A percentile compares a stretch with the other conserved stretches of the same genome.
Evolutionary conservation across 2,797 vertebrate genomes (phyloP).

Genomic region (Brachymystax lenok): DNA sequence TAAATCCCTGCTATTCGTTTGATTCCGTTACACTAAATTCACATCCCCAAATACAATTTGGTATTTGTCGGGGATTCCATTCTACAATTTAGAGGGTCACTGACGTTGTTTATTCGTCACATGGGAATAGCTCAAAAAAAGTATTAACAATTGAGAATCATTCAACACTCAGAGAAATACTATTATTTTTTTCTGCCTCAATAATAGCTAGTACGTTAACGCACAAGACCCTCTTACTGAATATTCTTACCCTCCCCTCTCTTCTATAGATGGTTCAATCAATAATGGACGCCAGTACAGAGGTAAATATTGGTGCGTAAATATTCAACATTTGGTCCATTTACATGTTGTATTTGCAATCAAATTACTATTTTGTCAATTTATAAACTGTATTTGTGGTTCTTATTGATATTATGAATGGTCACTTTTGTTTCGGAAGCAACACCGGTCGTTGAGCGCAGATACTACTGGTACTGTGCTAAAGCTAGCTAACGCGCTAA

Average conservation of each 20-base stretch:
- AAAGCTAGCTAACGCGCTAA: conserved; percentile 3
- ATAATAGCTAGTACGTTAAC: neutral
- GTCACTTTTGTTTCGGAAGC: neutral
- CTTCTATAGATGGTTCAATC: conserved; percentile 54
- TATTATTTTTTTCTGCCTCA: neutral
- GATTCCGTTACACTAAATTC: neutral
- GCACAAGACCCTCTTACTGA: neutral
- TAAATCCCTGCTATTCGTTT: neutral
- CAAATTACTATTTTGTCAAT: neutral
- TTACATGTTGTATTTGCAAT: neutral
- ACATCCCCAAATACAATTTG: neutral
- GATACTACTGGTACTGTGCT: neutral
- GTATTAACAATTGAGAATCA: neutral
- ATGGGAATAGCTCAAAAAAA: neutral
- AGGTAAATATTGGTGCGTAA: conserved; percentile 69
- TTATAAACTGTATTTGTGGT: neutral
- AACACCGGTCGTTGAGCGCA: neutral
- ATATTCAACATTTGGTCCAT: conserved; percentile 4
- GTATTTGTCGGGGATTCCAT: conserved; percentile 60
- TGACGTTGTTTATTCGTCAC: neutral
- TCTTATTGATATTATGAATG: neutral
- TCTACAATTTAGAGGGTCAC: neutral
- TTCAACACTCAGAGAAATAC: neutral
- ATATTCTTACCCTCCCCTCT: conserved; percentile 4
- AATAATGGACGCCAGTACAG: conserved; percentile 73